A percentile compares a stretch with the other conserved stretches of the same genome.
phyloP scores from a whole-genome alignment of 2,888 invertebrate species.

The Tetropium fuscum region DNA sequence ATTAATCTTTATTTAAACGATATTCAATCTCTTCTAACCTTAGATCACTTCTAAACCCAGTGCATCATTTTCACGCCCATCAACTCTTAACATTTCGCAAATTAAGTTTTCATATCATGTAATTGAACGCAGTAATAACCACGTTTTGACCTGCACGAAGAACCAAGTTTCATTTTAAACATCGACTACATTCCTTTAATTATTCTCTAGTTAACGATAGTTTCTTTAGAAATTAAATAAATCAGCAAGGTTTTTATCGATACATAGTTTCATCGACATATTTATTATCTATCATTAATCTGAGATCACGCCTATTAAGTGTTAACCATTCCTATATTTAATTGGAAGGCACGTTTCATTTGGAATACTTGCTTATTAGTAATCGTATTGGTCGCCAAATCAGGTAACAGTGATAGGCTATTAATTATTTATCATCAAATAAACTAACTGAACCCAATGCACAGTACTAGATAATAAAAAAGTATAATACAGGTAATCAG shows the following conservation, averaged over 20 bases:
- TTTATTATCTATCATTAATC: slow-evolving; percentile 32
- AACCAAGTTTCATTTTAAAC: slow-evolving; percentile 10
- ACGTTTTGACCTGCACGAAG: slow-evolving; percentile 43
- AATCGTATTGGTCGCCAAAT: too few relatives aligned
- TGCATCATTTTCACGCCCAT: slow-evolving; percentile 30
- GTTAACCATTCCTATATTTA: too few relatives aligned
- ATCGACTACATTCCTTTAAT: slow-evolving; percentile 15
- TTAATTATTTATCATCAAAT: too few relatives aligned
- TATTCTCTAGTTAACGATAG: slow-evolving; percentile 21
- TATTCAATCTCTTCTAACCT: too few relatives aligned
- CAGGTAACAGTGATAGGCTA: too few relatives aligned
- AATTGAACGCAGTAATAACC: slow-evolving; percentile 35
- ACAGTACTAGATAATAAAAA: too few relatives aligned
- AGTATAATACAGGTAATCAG: too few relatives aligned
- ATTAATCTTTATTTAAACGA: too few relatives aligned
- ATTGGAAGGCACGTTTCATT: too few relatives aligned
- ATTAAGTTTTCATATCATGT: slow-evolving; percentile 41
- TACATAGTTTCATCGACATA: slow-evolving; percentile 25
- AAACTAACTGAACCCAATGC: too few relatives aligned
- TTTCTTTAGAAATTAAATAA: slow-evolving; percentile 20
- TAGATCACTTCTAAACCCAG: background rate
- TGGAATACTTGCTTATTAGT: too few relatives aligned
- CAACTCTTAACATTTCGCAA: slow-evolving; percentile 29
- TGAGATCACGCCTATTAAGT: too few relatives aligned
- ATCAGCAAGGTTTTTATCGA: background rate